Percentiles rank a stretch among this genome's conserved stretches.
Evolutionary conservation across 2,797 vertebrate species (phyloP).

Genomic region (Cyclura pinguis): DNA sequence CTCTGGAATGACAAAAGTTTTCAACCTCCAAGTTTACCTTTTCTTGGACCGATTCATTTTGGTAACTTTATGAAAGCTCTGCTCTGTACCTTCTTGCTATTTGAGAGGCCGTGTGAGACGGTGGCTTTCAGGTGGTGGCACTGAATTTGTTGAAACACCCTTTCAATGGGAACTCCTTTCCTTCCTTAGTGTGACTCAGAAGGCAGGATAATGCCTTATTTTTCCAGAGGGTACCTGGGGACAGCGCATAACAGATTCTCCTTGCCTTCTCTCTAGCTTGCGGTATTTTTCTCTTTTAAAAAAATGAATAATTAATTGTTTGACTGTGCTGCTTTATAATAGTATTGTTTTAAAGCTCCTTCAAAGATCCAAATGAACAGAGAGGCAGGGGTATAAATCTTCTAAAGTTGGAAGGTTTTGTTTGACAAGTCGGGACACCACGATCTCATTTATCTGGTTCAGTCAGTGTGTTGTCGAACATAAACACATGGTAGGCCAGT

Average conservation of each 20-base stretch:
- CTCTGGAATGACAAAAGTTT: too few relatives aligned
- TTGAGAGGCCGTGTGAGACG: background rate
- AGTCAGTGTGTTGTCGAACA: conserved; percentile 2
- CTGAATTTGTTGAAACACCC: background rate
- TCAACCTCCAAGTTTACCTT: background rate
- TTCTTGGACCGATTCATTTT: background rate
- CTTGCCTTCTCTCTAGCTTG: background rate
- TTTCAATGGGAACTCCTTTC: background rate
- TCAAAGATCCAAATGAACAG: background rate
- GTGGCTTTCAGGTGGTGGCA: background rate
- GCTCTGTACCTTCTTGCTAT: background rate
- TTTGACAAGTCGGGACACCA: conserved; percentile 47
- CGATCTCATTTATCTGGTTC: conserved; percentile 43
- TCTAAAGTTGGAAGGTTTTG: conserved; percentile 26
- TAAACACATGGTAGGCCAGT: conserved; percentile 6
- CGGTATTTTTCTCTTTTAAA: background rate
- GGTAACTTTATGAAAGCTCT: background rate
- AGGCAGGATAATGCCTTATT: background rate
- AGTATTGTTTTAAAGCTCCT: background rate
- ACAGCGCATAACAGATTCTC: background rate
- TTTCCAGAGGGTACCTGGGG: background rate
- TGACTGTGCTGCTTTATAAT: background rate
- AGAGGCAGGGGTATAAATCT: background rate
- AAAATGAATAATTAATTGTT: background rate
- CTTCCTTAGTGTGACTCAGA: background rate